Base-by-base conservation (phyloP, 2,113 vertebrate species). In the Chionodraco myersi region DNA sequence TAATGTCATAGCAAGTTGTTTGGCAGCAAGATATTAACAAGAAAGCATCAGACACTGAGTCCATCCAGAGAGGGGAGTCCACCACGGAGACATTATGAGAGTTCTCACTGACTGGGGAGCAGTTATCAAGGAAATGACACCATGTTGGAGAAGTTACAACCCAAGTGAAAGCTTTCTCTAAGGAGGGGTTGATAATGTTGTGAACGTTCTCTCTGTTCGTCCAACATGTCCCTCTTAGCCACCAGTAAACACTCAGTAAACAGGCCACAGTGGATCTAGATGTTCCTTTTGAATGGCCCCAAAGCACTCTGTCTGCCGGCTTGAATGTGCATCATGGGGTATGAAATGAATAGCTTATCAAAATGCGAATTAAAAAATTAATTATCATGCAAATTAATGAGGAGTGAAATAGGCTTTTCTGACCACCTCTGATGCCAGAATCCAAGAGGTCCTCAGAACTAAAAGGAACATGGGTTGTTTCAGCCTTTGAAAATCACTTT, bases 231-330 rank as follows among this genome's bases (percentile, higher is more conserved):
- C 44, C 48, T 71, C 41, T 2, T 48, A 72, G 51, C 26, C 30
- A 21, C 66, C 65, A 53, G 69, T 78, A 65, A 87, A 80, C 67
- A 70, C 26, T 30, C 74, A 16, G 66, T 77, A 69, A 85, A 66
- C 60, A 36, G 26, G 11, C 64, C 63, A 21, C 34, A 23, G 3
- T 16, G 16, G 79, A 54, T 18, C 36, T 52, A 70, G 54, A 6
- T 13, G 3, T n/a, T 23, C 36, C 72, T 75, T 3, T 73, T 34
- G 63, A 49, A 0, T 30, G 45, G 18, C 52, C 21, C 16, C 61
- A 53, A 73, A 74, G 60, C 61, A 56, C 23, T 63, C 16, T 60
- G 63, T 45, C 23, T 52, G 53, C 45, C 21, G 34, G 8, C 53
- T 44, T 73, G 26, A 51, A 65, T 75, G 57, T 58, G 51, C 54